Evolutionary conservation across 2,113 vertebrate species (phyloP).

Genomic region (Thamnophis sirtalis): DNA sequence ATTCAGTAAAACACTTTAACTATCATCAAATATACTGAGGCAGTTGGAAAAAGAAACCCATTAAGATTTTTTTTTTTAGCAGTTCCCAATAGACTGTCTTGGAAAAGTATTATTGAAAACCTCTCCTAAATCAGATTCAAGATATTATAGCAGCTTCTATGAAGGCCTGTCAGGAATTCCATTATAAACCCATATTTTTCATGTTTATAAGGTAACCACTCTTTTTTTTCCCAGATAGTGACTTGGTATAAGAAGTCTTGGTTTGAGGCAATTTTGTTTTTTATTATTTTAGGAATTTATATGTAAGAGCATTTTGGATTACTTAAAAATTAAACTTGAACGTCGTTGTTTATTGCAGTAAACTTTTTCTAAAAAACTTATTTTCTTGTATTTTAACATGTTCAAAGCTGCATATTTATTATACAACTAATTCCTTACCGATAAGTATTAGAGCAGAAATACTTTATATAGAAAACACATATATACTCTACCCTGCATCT

Average conservation of each 20-base stretch:
- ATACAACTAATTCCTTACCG: neutral
- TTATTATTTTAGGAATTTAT: conserved; percentile 55
- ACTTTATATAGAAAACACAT: conserved; percentile 8
- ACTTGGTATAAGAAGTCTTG: conserved; percentile 61
- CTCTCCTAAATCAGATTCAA: conserved; percentile 69
- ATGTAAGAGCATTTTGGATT: conserved; percentile 54
- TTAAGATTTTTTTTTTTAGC: conserved; percentile 31
- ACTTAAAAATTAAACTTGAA: conserved; percentile 40
- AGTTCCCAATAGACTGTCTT: conserved; percentile 50
- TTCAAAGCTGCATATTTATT: conserved; percentile 43
- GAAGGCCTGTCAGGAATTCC: conserved; percentile 67
- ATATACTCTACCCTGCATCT: neutral
- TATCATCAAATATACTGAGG: conserved; percentile 46
- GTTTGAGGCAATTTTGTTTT: conserved; percentile 55
- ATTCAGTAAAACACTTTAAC: neutral
- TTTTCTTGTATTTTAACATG: conserved; percentile 36
- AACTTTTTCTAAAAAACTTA: conserved; percentile 42
- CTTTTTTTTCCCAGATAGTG: conserved; percentile 54
- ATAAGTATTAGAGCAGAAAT: conserved; percentile 32
- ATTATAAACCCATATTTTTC: conserved; percentile 67
- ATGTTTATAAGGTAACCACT: conserved; percentile 61
- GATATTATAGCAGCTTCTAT: conserved; percentile 61
- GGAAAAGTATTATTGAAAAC: conserved; percentile 68
- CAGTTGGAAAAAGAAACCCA: neutral
- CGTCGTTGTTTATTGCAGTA: conserved; percentile 21